phyloP scores from a whole-genome alignment of 2,113 vertebrate species.

The Merops nubicus region DNA sequence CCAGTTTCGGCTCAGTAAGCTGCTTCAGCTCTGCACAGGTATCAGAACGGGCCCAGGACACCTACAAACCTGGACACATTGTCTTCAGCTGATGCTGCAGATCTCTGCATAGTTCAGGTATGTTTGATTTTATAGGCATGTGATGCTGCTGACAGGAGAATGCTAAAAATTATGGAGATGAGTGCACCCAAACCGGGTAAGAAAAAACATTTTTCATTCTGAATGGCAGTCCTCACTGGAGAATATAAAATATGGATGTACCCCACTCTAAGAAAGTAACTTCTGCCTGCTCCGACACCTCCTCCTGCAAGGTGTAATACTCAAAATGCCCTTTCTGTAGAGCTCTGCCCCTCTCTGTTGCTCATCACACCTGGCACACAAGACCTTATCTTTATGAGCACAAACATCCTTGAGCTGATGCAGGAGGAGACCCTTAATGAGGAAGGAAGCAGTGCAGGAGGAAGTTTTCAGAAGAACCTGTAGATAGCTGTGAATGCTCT shows the following conservation, averaged over 20 bases:
- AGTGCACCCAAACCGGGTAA: neutral
- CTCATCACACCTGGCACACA: neutral
- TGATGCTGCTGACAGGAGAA: neutral
- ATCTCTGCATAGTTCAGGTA: neutral
- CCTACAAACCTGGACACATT: neutral
- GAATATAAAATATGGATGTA: neutral
- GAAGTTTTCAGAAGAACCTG: neutral
- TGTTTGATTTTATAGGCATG: neutral
- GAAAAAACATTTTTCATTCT: neutral
- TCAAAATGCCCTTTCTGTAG: neutral
- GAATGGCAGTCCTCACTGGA: neutral
- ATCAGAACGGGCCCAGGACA: neutral
- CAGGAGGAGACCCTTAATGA: neutral
- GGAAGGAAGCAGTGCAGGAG: neutral
- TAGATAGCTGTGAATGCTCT: neutral
- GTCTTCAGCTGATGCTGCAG: neutral
- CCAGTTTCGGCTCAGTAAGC: neutral
- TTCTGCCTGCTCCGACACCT: neutral
- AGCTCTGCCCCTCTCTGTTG: neutral
- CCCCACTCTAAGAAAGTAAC: neutral
- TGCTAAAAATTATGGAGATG: neutral
- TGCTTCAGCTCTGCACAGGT: neutral
- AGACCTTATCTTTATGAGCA: neutral
- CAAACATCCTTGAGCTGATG: neutral
- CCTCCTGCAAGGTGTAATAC: rapidly evolving